Evolutionary conservation across 2,888 invertebrate genomes (phyloP).

Genomic region (Baccha elongata): DNA sequence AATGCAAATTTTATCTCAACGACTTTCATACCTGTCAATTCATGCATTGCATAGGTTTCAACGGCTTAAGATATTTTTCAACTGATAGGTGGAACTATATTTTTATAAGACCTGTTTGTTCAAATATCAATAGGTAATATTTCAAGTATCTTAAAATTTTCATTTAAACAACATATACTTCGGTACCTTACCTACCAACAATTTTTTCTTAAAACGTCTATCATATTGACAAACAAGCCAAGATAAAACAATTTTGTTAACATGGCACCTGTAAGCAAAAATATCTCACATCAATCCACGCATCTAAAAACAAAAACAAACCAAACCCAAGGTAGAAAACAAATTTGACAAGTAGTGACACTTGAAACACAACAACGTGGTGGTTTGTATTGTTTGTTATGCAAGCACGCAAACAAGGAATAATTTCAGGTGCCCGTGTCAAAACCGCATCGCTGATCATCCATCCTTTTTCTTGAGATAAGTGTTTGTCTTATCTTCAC

Average conservation of each 20-base stretch:
- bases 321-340: background rate
- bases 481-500: conserved; percentile 9
- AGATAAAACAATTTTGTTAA: background rate
- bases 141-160: no score
- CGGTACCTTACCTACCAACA: no score
- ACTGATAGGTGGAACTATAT: no score
- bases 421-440: conserved; percentile 4
- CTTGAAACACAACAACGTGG: background rate
- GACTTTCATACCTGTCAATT: no score
- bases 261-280: conserved; percentile 17
- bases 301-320: conserved; percentile 1
- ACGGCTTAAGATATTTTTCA: no score
- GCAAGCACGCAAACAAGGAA: background rate
- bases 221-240: background rate
- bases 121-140: no score
- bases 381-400: conserved; percentile 4
- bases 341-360: conserved; percentile 24
- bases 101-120: no score
- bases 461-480: background rate
- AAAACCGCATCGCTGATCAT: conserved; percentile 7
- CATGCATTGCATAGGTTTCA: no score
- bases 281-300: background rate
- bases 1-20: no score
- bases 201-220: no score
- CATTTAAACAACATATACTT: no score